A percentile compares a stretch with the other conserved stretches of the same genome.
phyloP scores from a whole-genome alignment of 2,888 invertebrate genomes.

The Acleris literana region DNA sequence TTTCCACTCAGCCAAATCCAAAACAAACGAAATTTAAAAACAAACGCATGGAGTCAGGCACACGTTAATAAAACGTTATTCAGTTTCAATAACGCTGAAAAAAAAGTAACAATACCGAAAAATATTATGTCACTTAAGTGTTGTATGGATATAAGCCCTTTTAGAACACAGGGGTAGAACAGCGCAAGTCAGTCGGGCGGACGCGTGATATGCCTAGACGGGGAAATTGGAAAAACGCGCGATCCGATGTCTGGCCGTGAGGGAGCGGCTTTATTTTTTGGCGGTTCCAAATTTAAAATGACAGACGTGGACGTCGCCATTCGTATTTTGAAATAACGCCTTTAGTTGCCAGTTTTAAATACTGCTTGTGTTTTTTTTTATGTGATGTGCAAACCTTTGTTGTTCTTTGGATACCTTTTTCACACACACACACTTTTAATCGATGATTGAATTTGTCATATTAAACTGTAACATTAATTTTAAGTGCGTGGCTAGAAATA shows the following conservation, averaged over 20 bases:
- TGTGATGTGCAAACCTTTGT: background rate
- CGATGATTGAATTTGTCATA: too few relatives aligned
- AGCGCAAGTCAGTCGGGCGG: constrained; percentile 58
- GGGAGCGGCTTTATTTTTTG: constrained; percentile 38
- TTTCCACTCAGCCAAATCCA: constrained; percentile 35
- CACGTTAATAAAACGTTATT: constrained; percentile 47
- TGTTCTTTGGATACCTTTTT: too few relatives aligned
- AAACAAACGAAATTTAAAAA: constrained; percentile 22
- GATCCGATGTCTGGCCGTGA: constrained; percentile 47
- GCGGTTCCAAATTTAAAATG: constrained; percentile 33
- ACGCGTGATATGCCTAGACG: constrained; percentile 58
- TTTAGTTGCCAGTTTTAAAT: constrained; percentile 5
- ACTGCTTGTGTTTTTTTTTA: background rate
- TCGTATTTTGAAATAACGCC: constrained; percentile 17
- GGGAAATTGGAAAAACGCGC: constrained; percentile 75
- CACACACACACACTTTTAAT: too few relatives aligned
- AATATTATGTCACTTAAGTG: background rate
- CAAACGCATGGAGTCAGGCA: constrained; percentile 17
- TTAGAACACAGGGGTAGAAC: constrained; percentile 45
- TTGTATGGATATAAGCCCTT: background rate
- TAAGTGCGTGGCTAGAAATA: too few relatives aligned
- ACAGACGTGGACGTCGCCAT: constrained; percentile 6
- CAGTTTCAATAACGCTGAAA: constrained; percentile 48
- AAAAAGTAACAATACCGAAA: constrained; percentile 7
- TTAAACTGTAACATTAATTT: too few relatives aligned